These are phyloP conservation scores for Sebastes hubbsi DNA, from an alignment of 2,797 vertebrate genomes.

Conservation along the genomic window DNA sequence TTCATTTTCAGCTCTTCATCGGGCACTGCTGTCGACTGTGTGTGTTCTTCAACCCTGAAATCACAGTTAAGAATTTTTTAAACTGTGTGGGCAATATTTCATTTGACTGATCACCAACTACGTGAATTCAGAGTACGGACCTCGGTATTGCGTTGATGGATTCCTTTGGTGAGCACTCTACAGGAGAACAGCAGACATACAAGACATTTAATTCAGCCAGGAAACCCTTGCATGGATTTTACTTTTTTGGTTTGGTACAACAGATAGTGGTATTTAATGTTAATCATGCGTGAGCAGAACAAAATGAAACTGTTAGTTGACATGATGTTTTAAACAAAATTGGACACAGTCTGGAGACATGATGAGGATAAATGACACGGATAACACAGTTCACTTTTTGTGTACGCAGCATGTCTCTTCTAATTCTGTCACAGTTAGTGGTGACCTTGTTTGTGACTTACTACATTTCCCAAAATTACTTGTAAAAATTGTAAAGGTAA, in stretches of 20 bases:
- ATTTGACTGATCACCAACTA: background rate
- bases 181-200: background rate
- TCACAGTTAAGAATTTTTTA: background rate
- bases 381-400: background rate
- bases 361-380: background rate
- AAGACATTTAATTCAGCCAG: background rate
- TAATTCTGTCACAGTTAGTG: background rate
- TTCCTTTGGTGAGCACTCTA: background rate
- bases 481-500: no score
- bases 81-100: background rate
- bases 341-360: background rate
- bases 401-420: background rate
- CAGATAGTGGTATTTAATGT: background rate
- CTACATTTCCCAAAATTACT: background rate
- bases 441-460: background rate
- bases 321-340: background rate
- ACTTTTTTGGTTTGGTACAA: background rate
- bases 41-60: conserved; percentile 25
- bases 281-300: background rate
- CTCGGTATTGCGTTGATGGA: background rate
- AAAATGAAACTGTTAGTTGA: background rate
- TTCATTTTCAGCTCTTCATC: conserved; percentile 14
- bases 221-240: background rate
- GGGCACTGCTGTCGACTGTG: background rate
- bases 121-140: conserved; percentile 11